A percentile compares a stretch with the other conserved stretches of the same genome.
Evolutionary conservation across 2,888 invertebrate genomes (phyloP).

Genomic region (Hypomecis punctinalis): DNA sequence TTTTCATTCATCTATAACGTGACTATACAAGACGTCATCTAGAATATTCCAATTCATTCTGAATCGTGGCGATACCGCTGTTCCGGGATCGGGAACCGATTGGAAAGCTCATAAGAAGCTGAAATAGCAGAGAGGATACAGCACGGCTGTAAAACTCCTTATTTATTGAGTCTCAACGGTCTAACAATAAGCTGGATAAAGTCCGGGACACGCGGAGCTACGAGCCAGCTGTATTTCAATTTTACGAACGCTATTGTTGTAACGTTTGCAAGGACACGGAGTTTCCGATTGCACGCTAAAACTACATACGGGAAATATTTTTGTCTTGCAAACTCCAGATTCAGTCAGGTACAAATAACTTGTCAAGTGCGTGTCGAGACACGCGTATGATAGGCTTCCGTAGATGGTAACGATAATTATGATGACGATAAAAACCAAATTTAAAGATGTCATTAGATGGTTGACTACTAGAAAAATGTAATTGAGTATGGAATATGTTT

Average conservation of each 20-base stretch:
- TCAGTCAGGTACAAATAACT: too few relatives aligned
- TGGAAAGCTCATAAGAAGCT: constrained; percentile 51
- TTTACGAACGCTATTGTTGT: constrained; percentile 34
- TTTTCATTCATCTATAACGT: too few relatives aligned
- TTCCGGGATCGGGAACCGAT: constrained; percentile 49
- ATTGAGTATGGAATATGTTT: too few relatives aligned
- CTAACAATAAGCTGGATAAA: constrained; percentile 43
- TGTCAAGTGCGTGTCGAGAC: too few relatives aligned
- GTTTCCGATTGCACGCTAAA: constrained; percentile 25
- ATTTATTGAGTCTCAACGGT: constrained; percentile 49
- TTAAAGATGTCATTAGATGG: too few relatives aligned
- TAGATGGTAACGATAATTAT: too few relatives aligned
- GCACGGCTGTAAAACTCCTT: constrained; percentile 49
- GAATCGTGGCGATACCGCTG: constrained; percentile 37
- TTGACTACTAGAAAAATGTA: too few relatives aligned
- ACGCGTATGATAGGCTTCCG: too few relatives aligned
- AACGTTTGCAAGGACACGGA: constrained; percentile 29
- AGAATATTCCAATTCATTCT: constrained; percentile 53
- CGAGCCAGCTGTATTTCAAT: constrained; percentile 40
- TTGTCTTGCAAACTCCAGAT: not conserved
- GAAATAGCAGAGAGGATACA: constrained; percentile 44
- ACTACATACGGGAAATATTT: constrained; percentile 6
- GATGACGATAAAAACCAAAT: too few relatives aligned
- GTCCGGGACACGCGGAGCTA: constrained; percentile 33
- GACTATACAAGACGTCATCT: constrained; percentile 31